phyloP scores from a whole-genome alignment of 2,888 invertebrate genomes.

The Athetis lepigone region DNA sequence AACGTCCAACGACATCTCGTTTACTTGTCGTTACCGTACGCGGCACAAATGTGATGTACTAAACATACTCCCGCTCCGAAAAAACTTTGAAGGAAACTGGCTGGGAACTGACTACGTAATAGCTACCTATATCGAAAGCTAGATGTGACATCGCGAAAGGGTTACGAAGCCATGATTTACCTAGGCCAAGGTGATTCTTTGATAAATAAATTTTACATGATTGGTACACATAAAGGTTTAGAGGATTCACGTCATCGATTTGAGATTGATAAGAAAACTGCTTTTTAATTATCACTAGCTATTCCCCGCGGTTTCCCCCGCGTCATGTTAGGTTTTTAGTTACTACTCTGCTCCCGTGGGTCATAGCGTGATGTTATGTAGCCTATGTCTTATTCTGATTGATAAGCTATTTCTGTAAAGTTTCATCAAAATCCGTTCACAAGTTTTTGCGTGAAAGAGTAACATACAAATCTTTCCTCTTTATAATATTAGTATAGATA shows the following conservation, averaged over 20 bases:
- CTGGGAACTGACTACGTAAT: neutral
- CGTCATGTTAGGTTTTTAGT: too few relatives aligned
- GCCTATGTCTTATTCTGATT: too few relatives aligned
- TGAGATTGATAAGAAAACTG: neutral
- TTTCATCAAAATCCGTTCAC: too few relatives aligned
- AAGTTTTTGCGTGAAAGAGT: too few relatives aligned
- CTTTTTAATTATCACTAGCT: neutral
- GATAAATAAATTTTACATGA: too few relatives aligned
- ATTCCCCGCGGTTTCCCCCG: too few relatives aligned
- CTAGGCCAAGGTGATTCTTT: neutral
- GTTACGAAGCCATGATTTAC: conserved; percentile 14
- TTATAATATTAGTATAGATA: too few relatives aligned
- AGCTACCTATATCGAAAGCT: neutral
- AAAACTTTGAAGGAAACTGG: conserved; percentile 5
- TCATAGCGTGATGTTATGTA: too few relatives aligned
- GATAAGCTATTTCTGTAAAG: too few relatives aligned
- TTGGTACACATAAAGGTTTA: neutral
- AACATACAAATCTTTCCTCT: too few relatives aligned
- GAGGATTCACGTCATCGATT: too few relatives aligned
- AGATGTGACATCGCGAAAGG: conserved; percentile 10
- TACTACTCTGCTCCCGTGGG: too few relatives aligned
- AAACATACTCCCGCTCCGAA: neutral
- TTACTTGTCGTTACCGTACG: conserved; percentile 40
- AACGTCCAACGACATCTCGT: conserved; percentile 43
- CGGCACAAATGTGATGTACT: conserved; percentile 11